These are phyloP conservation scores for Cordilura impudica DNA, from an alignment of 2,888 invertebrate species.

Conservation along the genomic window DNA sequence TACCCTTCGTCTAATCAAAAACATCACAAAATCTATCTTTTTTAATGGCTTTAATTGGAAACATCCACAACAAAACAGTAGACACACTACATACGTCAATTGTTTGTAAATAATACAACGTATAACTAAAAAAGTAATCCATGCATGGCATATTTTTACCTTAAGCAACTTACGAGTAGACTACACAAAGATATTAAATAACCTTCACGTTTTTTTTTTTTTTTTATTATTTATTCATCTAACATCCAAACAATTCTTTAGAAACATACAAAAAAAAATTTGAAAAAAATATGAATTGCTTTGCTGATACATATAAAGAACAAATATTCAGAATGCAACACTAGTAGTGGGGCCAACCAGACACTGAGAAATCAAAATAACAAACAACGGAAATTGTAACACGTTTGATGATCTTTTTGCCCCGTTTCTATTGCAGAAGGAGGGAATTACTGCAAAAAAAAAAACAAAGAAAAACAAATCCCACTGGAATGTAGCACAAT, in stretches of 20 bases:
- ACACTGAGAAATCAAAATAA: slow-evolving; percentile 41
- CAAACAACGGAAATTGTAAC: slow-evolving; percentile 58
- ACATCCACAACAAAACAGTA: slow-evolving; percentile 15
- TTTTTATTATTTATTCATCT: slow-evolving; percentile 16
- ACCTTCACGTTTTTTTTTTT: slow-evolving; percentile 44
- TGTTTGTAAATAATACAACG: slow-evolving; percentile 41
- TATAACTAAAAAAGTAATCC: slow-evolving; percentile 41
- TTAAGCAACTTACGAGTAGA: slow-evolving; percentile 12
- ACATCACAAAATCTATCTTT: background rate
- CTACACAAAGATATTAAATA: slow-evolving; percentile 46
- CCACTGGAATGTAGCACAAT: slow-evolving; percentile 51
- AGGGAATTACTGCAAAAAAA: slow-evolving; percentile 12
- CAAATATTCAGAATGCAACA: slow-evolving; percentile 32
- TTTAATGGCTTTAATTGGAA: slow-evolving; percentile 44
- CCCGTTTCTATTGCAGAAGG: slow-evolving; percentile 15
- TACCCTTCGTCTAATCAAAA: background rate
- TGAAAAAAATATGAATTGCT: slow-evolving; percentile 9
- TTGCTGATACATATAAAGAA: slow-evolving; percentile 10
- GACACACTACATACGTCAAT: slow-evolving; percentile 38
- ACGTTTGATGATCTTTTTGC: slow-evolving; percentile 57
- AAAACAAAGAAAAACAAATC: slow-evolving; percentile 17
- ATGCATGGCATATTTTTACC: slow-evolving; percentile 53
- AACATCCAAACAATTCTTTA: slow-evolving; percentile 38
- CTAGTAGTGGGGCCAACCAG: slow-evolving; percentile 21
- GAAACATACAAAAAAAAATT: slow-evolving; percentile 28